Conservation (phyloP, 2,113 vertebrate species). For the Oncorhynchus tshawytscha region DNA sequence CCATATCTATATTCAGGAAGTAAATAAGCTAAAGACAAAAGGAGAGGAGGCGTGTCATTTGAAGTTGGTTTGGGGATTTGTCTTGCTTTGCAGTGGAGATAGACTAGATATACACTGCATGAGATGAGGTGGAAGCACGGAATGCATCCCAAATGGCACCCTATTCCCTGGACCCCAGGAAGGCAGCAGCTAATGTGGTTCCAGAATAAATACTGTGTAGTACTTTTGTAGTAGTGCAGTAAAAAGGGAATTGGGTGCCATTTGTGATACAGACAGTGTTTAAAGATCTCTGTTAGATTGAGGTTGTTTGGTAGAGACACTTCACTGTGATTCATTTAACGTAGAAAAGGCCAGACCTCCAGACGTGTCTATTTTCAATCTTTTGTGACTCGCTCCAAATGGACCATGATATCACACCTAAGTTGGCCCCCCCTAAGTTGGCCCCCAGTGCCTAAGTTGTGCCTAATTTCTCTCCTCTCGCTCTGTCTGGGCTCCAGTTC, state of each 20-base stretch:
- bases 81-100: constrained; percentile 23
- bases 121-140: neutral
- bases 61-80: constrained; percentile 31
- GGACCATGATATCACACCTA: constrained; percentile 38
- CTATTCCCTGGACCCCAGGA: too few species aligned
- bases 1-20: neutral
- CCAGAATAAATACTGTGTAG: too few species aligned
- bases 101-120: neutral
- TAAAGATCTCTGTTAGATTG: constrained; percentile 39
- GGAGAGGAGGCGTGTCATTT: neutral
- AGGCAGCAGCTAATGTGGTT: too few species aligned
- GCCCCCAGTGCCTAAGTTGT: constrained; percentile 2
- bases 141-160: too few species aligned
- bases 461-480: constrained; percentile 11
- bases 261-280: neutral
- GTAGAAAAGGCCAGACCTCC: constrained; percentile 13
- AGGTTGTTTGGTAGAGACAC: constrained; percentile 26
- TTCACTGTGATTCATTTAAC: constrained; percentile 31
- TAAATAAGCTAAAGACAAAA: neutral
- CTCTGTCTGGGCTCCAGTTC: neutral
- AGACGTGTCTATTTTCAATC: constrained; percentile 23
- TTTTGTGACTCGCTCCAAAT: constrained; percentile 38
- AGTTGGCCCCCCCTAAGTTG: too few species aligned
- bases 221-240: constrained; percentile 16
- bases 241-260: constrained; percentile 2